Percentiles rank a stretch among this genome's conserved stretches.
Evolutionary conservation across 1,140 invertebrate species (phyloP).

Genomic region (Batillaria attramentaria): DNA sequence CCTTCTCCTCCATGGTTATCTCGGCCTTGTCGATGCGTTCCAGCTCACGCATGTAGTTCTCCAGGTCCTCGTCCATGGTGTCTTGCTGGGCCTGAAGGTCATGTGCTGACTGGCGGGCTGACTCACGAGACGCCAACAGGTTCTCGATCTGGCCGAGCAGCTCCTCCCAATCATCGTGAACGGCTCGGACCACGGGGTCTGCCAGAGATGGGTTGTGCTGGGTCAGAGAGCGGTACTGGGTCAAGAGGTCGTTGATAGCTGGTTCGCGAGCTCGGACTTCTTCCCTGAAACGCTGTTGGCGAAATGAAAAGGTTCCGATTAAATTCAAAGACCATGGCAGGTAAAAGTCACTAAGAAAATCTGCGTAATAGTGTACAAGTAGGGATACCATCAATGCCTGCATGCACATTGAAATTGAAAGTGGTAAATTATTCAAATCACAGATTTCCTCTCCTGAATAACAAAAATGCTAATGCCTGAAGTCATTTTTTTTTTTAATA

Average conservation of each 20-base stretch:
- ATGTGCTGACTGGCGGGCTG: conserved; percentile 44
- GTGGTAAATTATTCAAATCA: too few relatives aligned
- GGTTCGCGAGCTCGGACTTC: conserved; percentile 58
- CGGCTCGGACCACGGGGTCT: conserved; percentile 62
- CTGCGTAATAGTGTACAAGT: too few relatives aligned
- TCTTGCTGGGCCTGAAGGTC: conserved; percentile 60
- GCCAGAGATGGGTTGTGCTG: conserved; percentile 61
- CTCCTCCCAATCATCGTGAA: conserved; percentile 67
- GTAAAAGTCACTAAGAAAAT: neutral
- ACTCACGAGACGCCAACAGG: conserved; percentile 56
- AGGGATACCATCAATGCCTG: too few relatives aligned
- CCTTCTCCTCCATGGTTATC: conserved; percentile 76
- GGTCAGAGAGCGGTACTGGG: conserved; percentile 58
- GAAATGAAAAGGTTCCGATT: neutral
- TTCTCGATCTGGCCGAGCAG: conserved; percentile 64
- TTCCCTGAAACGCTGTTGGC: conserved; percentile 51
- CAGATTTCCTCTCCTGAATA: too few relatives aligned
- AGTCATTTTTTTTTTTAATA: too few relatives aligned
- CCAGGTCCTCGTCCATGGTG: conserved; percentile 65
- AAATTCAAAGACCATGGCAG: neutral
- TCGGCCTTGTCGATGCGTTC: conserved; percentile 63
- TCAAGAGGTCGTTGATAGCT: conserved; percentile 58
- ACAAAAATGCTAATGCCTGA: too few relatives aligned
- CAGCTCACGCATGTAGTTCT: conserved; percentile 62
- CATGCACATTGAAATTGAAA: too few relatives aligned